Evolutionary conservation across 2,113 vertebrate species (phyloP).

Genomic region (Brachyistius frenatus): DNA sequence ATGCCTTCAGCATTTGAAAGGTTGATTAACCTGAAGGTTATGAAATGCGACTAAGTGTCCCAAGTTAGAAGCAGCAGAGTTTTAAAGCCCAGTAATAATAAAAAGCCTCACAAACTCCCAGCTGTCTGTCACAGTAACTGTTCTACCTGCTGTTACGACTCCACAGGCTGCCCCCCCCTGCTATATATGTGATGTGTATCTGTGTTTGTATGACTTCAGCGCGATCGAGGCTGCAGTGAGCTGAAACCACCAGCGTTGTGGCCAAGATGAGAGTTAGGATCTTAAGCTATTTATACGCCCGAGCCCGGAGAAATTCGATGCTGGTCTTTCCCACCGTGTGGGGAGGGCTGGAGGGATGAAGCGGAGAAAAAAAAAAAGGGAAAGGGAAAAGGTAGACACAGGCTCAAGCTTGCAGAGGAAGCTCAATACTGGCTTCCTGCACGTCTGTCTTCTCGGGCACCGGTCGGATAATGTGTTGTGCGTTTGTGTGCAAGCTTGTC

Average conservation of each 20-base stretch:
- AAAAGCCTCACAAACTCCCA: slow-evolving; percentile 35
- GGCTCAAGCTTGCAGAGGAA: slow-evolving; percentile 55
- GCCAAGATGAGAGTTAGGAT: slow-evolving; percentile 67
- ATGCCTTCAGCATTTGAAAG: background rate
- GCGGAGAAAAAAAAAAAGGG: background rate
- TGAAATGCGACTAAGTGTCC: slow-evolving; percentile 10
- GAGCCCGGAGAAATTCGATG: slow-evolving; percentile 68
- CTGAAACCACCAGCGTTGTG: slow-evolving; percentile 69
- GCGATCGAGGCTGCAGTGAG: slow-evolving; percentile 54
- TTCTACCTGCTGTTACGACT: slow-evolving; percentile 56
- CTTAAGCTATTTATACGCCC: slow-evolving; percentile 74
- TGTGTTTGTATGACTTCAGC: slow-evolving; percentile 55
- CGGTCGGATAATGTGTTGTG: background rate
- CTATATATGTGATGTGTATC: slow-evolving; percentile 21
- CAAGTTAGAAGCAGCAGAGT: slow-evolving; percentile 17
- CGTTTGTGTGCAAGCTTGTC: slow-evolving; percentile 34
- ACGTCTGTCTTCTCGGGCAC: slow-evolving; percentile 47
- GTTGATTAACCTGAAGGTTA: slow-evolving; percentile 19
- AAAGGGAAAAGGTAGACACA: slow-evolving; percentile 31
- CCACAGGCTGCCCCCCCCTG: background rate
- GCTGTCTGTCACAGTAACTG: slow-evolving; percentile 32
- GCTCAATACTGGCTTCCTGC: slow-evolving; percentile 54
- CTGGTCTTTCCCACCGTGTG: slow-evolving; percentile 71
- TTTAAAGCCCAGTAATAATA: slow-evolving; percentile 67
- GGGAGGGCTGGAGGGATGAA: slow-evolving; percentile 47